Evolutionary conservation across 1,140 invertebrate species (phyloP), one percentile per base, ranked within the genome.

Genomic region (Drosophila pseudoananassae): DNA sequence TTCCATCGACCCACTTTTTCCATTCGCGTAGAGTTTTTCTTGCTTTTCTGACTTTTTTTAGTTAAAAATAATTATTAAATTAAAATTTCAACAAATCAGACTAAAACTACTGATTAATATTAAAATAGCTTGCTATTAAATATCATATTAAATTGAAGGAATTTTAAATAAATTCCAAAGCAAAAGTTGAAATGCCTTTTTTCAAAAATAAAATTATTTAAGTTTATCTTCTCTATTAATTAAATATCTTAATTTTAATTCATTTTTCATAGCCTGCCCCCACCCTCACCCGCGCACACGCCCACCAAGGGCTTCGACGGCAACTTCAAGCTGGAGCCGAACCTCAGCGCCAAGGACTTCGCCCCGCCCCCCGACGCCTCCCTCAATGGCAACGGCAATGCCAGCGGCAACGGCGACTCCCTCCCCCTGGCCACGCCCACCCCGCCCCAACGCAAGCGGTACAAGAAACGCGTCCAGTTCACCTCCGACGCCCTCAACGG

Each of bases 391-490:
- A 80, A 47, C 4, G 68, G 66, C 2, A 77, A 71, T 15, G 53
- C 64, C 0, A 71, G 53, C 23, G 76, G 45, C 7, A 69, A 69
- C 2, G 66, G 66, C 9, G 29, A 52, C 17, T 60, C 68, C 3
- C 53, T 56, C 4, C 43, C 66, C 4, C 47, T 71, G 65, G 54
- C 61, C 63, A 78, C 80, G 73, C 68, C 84, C 43, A 90, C 85
- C 0, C 57, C 68, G 25, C 81, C 89, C 4, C 77, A 80, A n/a
- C 82, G 90, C n/a, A 91, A 90, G 49, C 91, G 91, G 20, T 90
- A 88, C 57, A 84, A 84, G 56, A 92, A 92, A 60, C 89, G 91
- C 0, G 91, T 92, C 27, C 91, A 92, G 14, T 92, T 92, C 64
- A 78, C 49, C 17, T 90, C 80, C 6, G 91, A 92, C 10, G 64